Evolutionary conservation across 1,140 invertebrate species (phyloP).

Genomic region (Drosophila jambulina): DNA sequence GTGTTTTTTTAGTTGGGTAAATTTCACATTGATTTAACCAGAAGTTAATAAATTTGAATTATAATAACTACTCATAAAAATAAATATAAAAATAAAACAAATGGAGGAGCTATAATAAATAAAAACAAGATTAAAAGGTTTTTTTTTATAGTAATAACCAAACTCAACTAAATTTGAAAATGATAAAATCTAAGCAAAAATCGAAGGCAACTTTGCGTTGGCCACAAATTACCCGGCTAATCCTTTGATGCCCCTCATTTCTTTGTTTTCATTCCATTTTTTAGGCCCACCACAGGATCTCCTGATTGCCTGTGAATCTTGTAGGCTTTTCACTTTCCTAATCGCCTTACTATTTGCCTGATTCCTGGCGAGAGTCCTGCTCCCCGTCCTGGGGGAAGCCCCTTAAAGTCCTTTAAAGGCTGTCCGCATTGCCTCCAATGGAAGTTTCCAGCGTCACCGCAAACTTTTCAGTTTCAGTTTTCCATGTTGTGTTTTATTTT

Average conservation of each 20-base stretch:
- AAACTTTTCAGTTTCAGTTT: slow-evolving; percentile 46
- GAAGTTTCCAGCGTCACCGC: slow-evolving; percentile 40
- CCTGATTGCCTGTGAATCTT: slow-evolving; percentile 1
- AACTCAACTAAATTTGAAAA: not conserved
- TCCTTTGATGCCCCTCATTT: not conserved
- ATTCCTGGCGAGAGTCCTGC: not conserved
- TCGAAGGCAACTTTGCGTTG: not conserved
- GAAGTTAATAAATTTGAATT: too few relatives aligned
- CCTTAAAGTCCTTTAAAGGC: slow-evolving; percentile 25
- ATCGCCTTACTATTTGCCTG: slow-evolving; percentile 23
- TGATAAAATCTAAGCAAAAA: not conserved
- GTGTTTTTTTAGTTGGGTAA: too few relatives aligned
- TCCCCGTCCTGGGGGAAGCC: not conserved
- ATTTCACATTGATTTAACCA: too few relatives aligned
- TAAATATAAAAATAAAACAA: too few relatives aligned
- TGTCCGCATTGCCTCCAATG: slow-evolving; percentile 9
- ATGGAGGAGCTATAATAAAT: too few relatives aligned
- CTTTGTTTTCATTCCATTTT: too few relatives aligned
- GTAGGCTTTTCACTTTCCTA: slow-evolving; percentile 3
- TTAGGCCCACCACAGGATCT: not conserved
- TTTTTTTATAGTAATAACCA: not conserved
- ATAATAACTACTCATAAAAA: too few relatives aligned
- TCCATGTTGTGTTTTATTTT: slow-evolving; percentile 30
- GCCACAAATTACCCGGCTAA: slow-evolving; percentile 2
- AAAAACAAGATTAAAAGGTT: too few relatives aligned